Conservation (phyloP, 2,888 invertebrate species). For the Ectobius pallidus region DNA sequence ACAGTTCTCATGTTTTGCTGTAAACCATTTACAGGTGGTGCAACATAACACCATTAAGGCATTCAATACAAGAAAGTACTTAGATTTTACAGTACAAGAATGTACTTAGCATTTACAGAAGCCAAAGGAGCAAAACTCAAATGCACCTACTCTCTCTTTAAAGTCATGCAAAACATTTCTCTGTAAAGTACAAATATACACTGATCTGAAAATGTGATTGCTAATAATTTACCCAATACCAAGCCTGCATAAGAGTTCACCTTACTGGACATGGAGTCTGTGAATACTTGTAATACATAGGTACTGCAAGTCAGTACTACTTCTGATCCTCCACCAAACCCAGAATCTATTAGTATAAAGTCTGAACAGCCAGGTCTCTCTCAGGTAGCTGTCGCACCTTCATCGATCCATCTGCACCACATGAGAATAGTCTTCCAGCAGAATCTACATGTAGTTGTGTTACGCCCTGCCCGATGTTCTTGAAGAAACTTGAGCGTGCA, state of each 20-base stretch:
- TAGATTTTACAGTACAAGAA: neutral
- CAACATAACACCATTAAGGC: neutral
- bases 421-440: slow-evolving; percentile 90
- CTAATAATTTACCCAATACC: neutral
- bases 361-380: slow-evolving; percentile 66
- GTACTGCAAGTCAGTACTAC: neutral
- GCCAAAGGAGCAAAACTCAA: neutral
- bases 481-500: slow-evolving; percentile 94
- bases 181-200: neutral
- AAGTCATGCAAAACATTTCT: neutral
- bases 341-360: slow-evolving; percentile 61
- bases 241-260: too few relatives aligned
- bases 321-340: too few relatives aligned
- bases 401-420: slow-evolving; percentile 98
- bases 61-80: neutral
- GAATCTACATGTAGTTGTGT: slow-evolving; percentile 94
- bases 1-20: too few relatives aligned
- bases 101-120: neutral
- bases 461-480: slow-evolving; percentile 96
- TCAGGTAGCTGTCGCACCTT: slow-evolving; percentile 94
- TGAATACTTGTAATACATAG: neutral
- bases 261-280: too few relatives aligned
- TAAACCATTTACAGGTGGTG: neutral
- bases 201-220: neutral
- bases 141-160: neutral